These are phyloP conservation scores for Drosophila simulans DNA, from an alignment of 1,140 invertebrate species.

Conservation along the genomic window DNA sequence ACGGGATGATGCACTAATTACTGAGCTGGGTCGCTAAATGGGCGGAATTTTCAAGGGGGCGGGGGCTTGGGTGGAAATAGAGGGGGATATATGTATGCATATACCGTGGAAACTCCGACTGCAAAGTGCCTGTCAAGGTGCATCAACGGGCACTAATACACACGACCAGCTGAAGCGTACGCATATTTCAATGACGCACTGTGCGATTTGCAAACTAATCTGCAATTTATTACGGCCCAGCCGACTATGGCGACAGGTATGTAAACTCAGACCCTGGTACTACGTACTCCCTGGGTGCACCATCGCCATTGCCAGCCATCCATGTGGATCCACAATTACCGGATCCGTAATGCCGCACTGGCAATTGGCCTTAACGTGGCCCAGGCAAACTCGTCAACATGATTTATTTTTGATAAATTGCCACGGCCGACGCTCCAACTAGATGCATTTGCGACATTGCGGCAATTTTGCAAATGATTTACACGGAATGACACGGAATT, in stretches of 20 bases:
- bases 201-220: conserved; percentile 78
- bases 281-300: neutral
- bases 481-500: conserved; percentile 81
- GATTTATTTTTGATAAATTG: conserved; percentile 85
- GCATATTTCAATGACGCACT: conserved; percentile 65
- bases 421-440: conserved; percentile 54
- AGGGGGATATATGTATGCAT: too few relatives aligned
- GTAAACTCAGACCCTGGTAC: neutral
- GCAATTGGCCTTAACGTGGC: conserved; percentile 45
- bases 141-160: conserved; percentile 28
- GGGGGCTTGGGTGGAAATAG: neutral
- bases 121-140: conserved; percentile 53
- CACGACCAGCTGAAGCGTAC: neutral
- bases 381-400: conserved; percentile 70
- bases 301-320: conserved; percentile 1
- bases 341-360: conserved; percentile 9
- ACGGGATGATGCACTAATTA: conserved; percentile 77
- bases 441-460: conserved; percentile 33
- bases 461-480: conserved; percentile 81
- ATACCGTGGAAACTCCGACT: neutral
- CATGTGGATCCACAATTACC: conserved; percentile 1
- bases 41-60: conserved; percentile 37
- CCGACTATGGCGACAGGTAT: conserved; percentile 67
- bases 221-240: conserved; percentile 70
- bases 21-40: conserved; percentile 61